These are phyloP conservation scores for Scaptomyza cyrtandrae DNA, from an alignment of 2,888 invertebrate species.

Conservation along the genomic window DNA sequence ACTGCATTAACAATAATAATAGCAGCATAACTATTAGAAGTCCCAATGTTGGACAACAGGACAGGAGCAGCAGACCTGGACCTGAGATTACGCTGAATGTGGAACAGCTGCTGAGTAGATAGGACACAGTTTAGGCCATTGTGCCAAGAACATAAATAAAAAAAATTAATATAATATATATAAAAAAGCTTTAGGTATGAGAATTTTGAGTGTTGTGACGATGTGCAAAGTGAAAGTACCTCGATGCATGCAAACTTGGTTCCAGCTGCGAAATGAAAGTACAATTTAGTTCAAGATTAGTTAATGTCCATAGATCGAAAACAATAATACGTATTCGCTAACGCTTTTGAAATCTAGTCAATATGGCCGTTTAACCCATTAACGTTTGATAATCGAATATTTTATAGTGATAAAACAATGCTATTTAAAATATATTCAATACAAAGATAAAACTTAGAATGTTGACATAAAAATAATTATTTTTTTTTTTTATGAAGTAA, in stretches of 20 bases:
- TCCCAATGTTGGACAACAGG: conserved; percentile 14
- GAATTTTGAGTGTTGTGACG: conserved; percentile 66
- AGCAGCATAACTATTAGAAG: conserved; percentile 24
- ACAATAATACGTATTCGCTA: conserved; percentile 8
- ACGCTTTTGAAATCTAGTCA: conserved; percentile 15
- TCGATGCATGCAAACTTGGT: conserved; percentile 67
- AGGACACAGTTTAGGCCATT: conserved; percentile 82
- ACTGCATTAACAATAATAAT: conserved; percentile 27
- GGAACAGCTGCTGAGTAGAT: conserved; percentile 82
- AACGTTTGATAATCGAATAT: conserved; percentile 1
- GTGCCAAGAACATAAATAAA: conserved; percentile 8
- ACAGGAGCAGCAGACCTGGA: conserved; percentile 36
- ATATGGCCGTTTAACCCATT: conserved; percentile 28
- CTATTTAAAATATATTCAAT: no score
- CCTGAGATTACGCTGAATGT: conserved; percentile 82
- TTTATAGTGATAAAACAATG: background rate
- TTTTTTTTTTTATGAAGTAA: no score
- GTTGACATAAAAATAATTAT: no score
- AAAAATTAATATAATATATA: conserved; percentile 20
- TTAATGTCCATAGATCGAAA: conserved; percentile 21
- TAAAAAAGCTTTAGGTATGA: conserved; percentile 59
- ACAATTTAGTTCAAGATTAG: conserved; percentile 72
- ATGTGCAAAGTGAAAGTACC: conserved; percentile 71
- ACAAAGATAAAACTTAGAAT: no score
- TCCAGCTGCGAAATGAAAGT: conserved; percentile 74